Evolutionary conservation across 2,797 vertebrate species (phyloP).

Genomic region (Nannoperca australis): DNA sequence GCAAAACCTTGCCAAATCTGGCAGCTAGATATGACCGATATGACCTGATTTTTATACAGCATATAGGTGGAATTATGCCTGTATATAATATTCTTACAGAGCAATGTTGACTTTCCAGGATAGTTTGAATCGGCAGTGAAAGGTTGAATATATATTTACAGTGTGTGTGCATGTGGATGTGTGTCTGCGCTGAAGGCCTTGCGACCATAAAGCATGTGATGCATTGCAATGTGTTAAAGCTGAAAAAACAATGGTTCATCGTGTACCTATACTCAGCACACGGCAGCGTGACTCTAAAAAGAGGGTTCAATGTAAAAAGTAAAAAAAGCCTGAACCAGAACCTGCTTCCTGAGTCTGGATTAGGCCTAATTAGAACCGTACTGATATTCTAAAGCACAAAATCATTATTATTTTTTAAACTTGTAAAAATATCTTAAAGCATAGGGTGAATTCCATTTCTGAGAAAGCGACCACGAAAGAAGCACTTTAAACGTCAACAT

Average conservation of each 20-base stretch:
- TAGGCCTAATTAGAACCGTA: slow-evolving; percentile 67
- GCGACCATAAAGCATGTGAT: slow-evolving; percentile 68
- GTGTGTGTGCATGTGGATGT: slow-evolving; percentile 34
- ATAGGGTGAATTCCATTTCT: slow-evolving; percentile 61
- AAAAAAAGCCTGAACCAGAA: slow-evolving; percentile 33
- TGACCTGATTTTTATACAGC: not conserved
- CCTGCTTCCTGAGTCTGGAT: slow-evolving; percentile 62
- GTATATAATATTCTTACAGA: slow-evolving; percentile 2
- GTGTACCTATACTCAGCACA: slow-evolving; percentile 49
- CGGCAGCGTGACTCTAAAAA: slow-evolving; percentile 38
- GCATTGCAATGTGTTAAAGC: slow-evolving; percentile 69
- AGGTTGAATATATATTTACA: slow-evolving; percentile 45
- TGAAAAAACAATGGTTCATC: slow-evolving; percentile 71
- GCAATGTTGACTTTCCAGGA: slow-evolving; percentile 29
- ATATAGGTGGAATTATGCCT: slow-evolving; percentile 4
- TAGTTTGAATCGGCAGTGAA: slow-evolving; percentile 26
- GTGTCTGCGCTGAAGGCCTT: slow-evolving; percentile 54
- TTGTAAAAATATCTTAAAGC: slow-evolving; percentile 72
- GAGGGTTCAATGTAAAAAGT: slow-evolving; percentile 29
- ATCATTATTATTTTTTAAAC: slow-evolving; percentile 73
- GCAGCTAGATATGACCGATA: slow-evolving; percentile 34
- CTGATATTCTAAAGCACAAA: slow-evolving; percentile 47
- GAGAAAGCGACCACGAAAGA: slow-evolving; percentile 64
- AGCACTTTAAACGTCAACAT: slow-evolving; percentile 61
- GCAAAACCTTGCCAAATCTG: slow-evolving; percentile 38